phyloP scores from a whole-genome alignment of 1,140 invertebrate species.

The Fragariocoptes setiger region DNA sequence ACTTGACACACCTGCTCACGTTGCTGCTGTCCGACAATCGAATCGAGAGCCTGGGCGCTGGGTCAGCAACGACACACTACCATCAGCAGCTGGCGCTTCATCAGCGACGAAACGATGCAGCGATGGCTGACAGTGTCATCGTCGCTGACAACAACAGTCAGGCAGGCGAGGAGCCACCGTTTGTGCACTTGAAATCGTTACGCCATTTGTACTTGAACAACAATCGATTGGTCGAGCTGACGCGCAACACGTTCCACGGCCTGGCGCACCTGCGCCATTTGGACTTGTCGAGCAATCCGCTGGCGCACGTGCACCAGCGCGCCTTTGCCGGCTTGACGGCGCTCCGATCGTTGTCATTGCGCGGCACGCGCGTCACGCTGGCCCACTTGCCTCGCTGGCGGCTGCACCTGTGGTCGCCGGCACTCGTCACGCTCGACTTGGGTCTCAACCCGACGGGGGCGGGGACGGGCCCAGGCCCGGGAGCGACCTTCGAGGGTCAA shows the following conservation, averaged over 20 bases:
- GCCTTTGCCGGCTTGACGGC: slow-evolving; percentile 41
- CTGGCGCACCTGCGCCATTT: slow-evolving; percentile 43
- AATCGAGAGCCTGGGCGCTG: no score
- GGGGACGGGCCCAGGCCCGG: no score
- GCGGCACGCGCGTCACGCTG: slow-evolving; percentile 54
- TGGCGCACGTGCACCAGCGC: slow-evolving; percentile 36
- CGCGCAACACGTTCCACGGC: slow-evolving; percentile 34
- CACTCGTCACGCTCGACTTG: slow-evolving; percentile 28
- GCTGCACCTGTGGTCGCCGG: no score
- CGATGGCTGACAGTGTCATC: no score
- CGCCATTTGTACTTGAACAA: slow-evolving; percentile 43
- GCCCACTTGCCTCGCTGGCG: slow-evolving; percentile 21
- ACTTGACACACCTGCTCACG: slow-evolving; percentile 30
- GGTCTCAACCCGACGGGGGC: slow-evolving; percentile 45
- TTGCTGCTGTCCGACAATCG: slow-evolving; percentile 10
- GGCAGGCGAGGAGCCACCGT: slow-evolving; percentile 29
- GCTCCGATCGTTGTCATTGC: slow-evolving; percentile 40
- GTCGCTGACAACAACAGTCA: no score
- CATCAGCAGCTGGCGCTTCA: no score
- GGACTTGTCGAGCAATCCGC: slow-evolving; percentile 52
- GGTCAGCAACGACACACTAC: no score
- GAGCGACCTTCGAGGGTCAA: no score
- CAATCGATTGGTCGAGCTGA: slow-evolving; percentile 45
- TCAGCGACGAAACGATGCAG: no score
- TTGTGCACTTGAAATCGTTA: slow-evolving; percentile 28